phyloP scores from a whole-genome alignment of 2,888 invertebrate species.

The Phyllotreta cruciferae region DNA sequence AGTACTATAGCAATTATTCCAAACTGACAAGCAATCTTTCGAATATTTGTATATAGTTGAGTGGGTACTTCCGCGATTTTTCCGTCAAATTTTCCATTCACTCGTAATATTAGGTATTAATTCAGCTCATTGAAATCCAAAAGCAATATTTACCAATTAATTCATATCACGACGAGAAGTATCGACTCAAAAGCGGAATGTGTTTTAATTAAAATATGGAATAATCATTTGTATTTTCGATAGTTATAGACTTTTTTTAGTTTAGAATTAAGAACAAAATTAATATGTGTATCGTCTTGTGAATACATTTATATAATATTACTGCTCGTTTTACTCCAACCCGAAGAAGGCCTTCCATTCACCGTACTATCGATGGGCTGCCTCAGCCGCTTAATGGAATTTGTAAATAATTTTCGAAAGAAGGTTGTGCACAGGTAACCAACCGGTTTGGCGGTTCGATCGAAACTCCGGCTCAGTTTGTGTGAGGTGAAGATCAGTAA shows the following conservation, averaged over 20 bases:
- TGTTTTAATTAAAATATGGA: slow-evolving; percentile 46
- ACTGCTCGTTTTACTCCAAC: slow-evolving; percentile 13
- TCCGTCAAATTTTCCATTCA: slow-evolving; percentile 39
- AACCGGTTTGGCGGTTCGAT: slow-evolving; percentile 42
- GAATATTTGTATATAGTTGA: slow-evolving; percentile 52
- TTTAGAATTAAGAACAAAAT: slow-evolving; percentile 58
- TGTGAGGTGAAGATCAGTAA: slow-evolving; percentile 20
- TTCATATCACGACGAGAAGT: slow-evolving; percentile 52
- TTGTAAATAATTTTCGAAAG: slow-evolving; percentile 42
- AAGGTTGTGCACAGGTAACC: slow-evolving; percentile 37
- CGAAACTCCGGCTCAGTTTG: slow-evolving; percentile 36
- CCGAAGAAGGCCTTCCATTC: not conserved
- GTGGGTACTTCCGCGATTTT: slow-evolving; percentile 48
- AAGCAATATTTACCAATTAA: slow-evolving; percentile 46
- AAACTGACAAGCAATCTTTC: slow-evolving; percentile 52
- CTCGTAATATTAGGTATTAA: slow-evolving; percentile 46
- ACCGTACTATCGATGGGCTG: slow-evolving; percentile 26
- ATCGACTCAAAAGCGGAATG: slow-evolving; percentile 49
- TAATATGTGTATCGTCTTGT: slow-evolving; percentile 61
- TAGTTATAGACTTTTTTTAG: slow-evolving; percentile 58
- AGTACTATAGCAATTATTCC: slow-evolving; percentile 43
- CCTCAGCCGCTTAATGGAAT: slow-evolving; percentile 37
- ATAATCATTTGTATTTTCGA: slow-evolving; percentile 54
- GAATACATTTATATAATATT: slow-evolving; percentile 58
- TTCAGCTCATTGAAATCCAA: slow-evolving; percentile 38